Evolutionary conservation across 2,113 vertebrate genomes (phyloP).

Genomic region (Odontophorus gujanensis): DNA sequence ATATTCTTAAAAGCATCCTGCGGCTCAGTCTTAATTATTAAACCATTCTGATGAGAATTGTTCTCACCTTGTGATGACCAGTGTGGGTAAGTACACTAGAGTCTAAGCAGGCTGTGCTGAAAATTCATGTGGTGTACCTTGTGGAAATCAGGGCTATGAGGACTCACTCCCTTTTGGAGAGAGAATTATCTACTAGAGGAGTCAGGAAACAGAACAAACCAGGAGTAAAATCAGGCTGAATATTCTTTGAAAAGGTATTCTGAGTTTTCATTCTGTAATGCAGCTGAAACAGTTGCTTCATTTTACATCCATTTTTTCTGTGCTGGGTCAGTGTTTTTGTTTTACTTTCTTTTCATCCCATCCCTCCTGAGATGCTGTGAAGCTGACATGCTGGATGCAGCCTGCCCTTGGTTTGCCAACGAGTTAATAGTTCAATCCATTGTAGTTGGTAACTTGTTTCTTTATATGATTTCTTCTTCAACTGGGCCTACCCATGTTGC

Average conservation of each 20-base stretch:
- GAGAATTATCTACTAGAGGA: not conserved
- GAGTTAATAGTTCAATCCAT: not conserved
- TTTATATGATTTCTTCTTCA: not conserved
- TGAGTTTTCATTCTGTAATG: not conserved
- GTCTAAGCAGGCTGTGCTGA: not conserved
- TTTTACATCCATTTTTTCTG: not conserved
- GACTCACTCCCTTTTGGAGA: not conserved
- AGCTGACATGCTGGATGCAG: not conserved
- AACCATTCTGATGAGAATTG: not conserved
- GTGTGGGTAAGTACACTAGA: not conserved
- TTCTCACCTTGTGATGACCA: not conserved
- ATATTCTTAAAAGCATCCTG: not conserved
- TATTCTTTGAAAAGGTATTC: not conserved
- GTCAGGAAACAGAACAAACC: not conserved
- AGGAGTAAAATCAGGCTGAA: not conserved
- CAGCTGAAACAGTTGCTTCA: not conserved
- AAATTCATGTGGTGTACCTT: not conserved
- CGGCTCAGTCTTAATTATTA: not conserved
- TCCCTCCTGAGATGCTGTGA: not conserved
- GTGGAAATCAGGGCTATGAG: not conserved
- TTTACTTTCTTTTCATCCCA: not conserved
- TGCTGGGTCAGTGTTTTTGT: not conserved
- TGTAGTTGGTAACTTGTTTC: not conserved
- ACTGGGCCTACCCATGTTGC: fast-evolving
- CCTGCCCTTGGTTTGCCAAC: not conserved